Evolutionary conservation across 30 jellyfish, hydroid and myxozoan species (phyloP).

Genomic region (Pelagia noctiluca): DNA sequence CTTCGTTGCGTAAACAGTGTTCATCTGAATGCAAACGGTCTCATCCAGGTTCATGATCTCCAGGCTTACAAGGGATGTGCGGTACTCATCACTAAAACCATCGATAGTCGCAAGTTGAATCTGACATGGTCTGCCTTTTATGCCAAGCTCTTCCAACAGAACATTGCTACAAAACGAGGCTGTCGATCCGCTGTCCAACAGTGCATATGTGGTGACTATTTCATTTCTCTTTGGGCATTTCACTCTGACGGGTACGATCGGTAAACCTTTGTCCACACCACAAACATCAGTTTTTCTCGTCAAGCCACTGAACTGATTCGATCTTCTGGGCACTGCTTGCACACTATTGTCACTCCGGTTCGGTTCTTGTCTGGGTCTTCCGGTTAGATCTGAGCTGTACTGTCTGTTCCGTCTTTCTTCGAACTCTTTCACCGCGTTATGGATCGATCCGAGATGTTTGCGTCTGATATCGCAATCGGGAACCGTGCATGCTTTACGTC

Average conservation of each 20-base stretch:
- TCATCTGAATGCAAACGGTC: slow-evolving; percentile 43
- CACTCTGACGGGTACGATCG: slow-evolving; percentile 49
- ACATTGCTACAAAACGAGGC: slow-evolving; percentile 36
- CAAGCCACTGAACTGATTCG: slow-evolving; percentile 41
- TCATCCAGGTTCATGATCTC: slow-evolving; percentile 44
- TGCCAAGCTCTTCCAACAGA: slow-evolving; percentile 38
- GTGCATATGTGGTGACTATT: slow-evolving; percentile 27
- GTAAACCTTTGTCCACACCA: slow-evolving; percentile 38
- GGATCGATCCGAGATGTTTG: slow-evolving; percentile 36
- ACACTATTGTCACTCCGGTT: background rate
- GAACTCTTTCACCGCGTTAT: slow-evolving; percentile 31
- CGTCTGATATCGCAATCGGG: slow-evolving; percentile 31
- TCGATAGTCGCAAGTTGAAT: slow-evolving; percentile 51
- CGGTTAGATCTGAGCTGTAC: background rate
- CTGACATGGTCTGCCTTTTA: slow-evolving; percentile 43
- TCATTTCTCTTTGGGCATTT: background rate
- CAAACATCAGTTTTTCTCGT: slow-evolving; percentile 4
- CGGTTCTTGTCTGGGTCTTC: background rate
- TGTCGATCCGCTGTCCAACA: slow-evolving; percentile 51
- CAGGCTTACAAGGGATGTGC: slow-evolving; percentile 29
- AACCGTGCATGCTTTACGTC: slow-evolving; percentile 46
- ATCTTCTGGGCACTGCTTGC: background rate
- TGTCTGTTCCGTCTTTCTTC: slow-evolving; percentile 25
- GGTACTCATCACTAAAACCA: slow-evolving; percentile 32
- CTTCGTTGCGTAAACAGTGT: slow-evolving; percentile 41